Evolutionary conservation across 2,888 invertebrate genomes (phyloP).

Genomic region (Orgyia antiqua): DNA sequence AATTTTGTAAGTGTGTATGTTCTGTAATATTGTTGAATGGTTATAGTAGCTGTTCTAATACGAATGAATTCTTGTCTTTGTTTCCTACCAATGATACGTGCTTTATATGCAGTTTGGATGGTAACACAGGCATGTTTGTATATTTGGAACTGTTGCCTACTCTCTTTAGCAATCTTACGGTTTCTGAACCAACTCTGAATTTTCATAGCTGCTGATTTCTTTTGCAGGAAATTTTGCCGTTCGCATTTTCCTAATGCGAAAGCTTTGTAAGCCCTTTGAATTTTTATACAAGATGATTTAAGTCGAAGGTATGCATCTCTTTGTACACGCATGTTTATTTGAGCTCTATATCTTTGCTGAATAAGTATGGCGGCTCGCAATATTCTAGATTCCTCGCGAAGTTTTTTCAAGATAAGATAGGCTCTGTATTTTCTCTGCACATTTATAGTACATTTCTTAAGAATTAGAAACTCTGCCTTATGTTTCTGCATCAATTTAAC

Average conservation of each 20-base stretch:
- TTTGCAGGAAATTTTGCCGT: conserved; percentile 38
- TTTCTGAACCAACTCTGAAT: conserved; percentile 71
- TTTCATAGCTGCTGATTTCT: conserved; percentile 44
- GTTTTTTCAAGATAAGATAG: conserved; percentile 39
- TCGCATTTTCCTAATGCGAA: conserved; percentile 36
- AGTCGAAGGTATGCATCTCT: conserved; percentile 36
- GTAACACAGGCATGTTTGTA: conserved; percentile 48
- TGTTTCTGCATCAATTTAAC: conserved; percentile 37
- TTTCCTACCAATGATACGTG: conserved; percentile 41
- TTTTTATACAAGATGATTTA: conserved; percentile 38
- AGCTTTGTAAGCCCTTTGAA: conserved; percentile 63
- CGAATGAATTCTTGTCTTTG: conserved; percentile 48
- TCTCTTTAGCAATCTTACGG: conserved; percentile 32
- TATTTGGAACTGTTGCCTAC: conserved; percentile 37
- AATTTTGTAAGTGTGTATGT: conserved; percentile 45
- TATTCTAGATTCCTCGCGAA: conserved; percentile 29
- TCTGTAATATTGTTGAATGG: conserved; percentile 52
- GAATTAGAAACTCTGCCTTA: conserved; percentile 26
- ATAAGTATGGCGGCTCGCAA: conserved; percentile 45
- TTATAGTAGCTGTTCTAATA: conserved; percentile 47
- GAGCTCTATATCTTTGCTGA: conserved; percentile 62
- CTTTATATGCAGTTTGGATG: conserved; percentile 65
- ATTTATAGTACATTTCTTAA: conserved; percentile 33
- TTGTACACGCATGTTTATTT: conserved; percentile 44
- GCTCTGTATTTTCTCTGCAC: conserved; percentile 57